These are phyloP conservation scores for Pygocentrus nattereri DNA, from an alignment of 2,797 vertebrate genomes.

Conservation along the genomic window DNA sequence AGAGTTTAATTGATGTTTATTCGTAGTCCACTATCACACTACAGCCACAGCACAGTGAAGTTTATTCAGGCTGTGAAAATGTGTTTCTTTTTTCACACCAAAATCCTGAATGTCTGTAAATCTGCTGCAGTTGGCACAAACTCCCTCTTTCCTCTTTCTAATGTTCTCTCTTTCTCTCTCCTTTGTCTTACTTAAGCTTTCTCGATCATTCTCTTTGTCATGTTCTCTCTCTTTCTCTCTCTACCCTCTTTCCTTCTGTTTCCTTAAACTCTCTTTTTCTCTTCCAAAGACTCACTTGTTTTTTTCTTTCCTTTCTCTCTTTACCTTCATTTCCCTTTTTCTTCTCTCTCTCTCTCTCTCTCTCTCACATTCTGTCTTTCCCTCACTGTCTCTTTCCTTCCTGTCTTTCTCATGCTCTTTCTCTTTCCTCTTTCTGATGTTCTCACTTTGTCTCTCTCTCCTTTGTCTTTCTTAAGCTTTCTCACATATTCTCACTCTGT, in stretches of 20 bases:
- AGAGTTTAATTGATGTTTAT: no score
- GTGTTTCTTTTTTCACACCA: no score
- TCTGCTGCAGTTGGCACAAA: no score
- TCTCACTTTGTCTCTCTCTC: background rate
- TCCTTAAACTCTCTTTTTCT: no score
- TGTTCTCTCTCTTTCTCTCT: background rate
- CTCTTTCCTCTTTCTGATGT: background rate
- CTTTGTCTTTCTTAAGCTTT: background rate
- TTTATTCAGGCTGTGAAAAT: no score
- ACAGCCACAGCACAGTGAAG: no score
- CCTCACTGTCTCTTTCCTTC: no score
- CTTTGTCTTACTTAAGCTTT: background rate
- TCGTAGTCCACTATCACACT: no score
- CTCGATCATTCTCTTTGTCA: background rate
- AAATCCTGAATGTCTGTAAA: no score
- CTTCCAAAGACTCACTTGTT: no score
- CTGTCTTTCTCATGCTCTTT: background rate
- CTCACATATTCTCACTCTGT: constrained; percentile 21
- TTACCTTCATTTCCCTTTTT: background rate
- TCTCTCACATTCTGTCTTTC: no score
- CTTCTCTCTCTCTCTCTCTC: background rate
- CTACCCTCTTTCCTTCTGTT: background rate
- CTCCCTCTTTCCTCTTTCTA: constrained; percentile 34
- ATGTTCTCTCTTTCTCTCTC: background rate
- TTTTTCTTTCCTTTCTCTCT: background rate